These are phyloP conservation scores for Larimichthys crocea DNA, from an alignment of 2,113 vertebrate genomes.

Conservation along the genomic window DNA sequence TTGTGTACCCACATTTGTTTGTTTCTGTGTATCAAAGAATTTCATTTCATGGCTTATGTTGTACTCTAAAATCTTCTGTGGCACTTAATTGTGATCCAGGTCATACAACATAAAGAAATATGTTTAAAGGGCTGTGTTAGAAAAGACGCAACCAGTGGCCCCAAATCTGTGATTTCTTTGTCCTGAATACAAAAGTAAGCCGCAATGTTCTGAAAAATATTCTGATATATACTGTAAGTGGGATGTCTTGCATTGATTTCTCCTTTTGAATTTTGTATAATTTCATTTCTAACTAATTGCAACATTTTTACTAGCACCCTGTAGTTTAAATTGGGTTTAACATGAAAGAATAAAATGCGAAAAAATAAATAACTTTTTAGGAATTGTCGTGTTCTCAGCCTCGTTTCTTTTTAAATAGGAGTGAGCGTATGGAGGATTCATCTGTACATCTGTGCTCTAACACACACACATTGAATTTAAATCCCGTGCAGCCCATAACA, in stretches of 20 bases:
- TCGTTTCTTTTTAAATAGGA: neutral
- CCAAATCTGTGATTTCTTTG: neutral
- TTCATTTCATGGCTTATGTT: conserved; percentile 42
- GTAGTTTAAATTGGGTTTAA: conserved; percentile 65
- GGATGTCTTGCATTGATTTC: conserved; percentile 18
- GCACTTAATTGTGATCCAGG: conserved; percentile 14
- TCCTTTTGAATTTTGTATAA: conserved; percentile 39
- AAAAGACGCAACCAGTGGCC: neutral
- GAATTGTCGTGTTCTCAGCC: conserved; percentile 15
- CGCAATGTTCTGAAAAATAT: neutral
- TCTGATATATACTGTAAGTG: conserved; percentile 4
- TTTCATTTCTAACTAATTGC: conserved; percentile 69
- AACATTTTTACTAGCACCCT: conserved; percentile 64
- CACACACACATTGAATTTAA: conserved; percentile 30
- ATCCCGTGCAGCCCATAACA: conserved; percentile 55
- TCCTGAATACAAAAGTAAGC: conserved; percentile 10
- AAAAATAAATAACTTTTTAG: conserved; percentile 60
- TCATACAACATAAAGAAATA: conserved; percentile 2
- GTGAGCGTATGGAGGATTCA: neutral
- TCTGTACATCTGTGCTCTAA: conserved; percentile 28
- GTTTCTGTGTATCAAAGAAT: conserved; percentile 46
- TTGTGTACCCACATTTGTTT: conserved; percentile 37
- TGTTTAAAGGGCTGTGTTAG: conserved; percentile 10
- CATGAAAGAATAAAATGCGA: conserved; percentile 46
- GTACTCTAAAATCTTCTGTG: conserved; percentile 35